Conservation (phyloP, 2,113 vertebrate species). For the Brachyhypopomus occidentalis region DNA sequence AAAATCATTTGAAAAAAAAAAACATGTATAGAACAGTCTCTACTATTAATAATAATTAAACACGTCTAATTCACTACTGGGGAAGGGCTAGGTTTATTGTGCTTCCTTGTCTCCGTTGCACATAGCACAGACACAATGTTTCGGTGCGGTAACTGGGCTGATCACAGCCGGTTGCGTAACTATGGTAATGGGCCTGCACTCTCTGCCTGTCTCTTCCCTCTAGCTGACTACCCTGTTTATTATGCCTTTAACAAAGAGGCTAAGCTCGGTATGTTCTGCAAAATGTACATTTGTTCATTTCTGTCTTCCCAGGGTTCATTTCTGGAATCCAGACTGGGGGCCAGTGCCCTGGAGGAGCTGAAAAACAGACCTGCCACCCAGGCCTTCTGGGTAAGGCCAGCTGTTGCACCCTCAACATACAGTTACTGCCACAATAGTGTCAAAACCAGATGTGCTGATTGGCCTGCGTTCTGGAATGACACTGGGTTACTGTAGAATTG, state of each 20-base stretch:
- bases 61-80: no score
- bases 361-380: slow-evolving; percentile 64
- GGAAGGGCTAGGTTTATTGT: neutral
- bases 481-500: no score
- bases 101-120: slow-evolving; percentile 43
- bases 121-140: slow-evolving; percentile 32
- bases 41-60: no score
- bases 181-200: slow-evolving; percentile 58
- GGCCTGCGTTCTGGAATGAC: no score
- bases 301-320: slow-evolving; percentile 28
- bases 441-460: neutral
- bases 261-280: neutral
- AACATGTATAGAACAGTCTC: no score
- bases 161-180: slow-evolving; percentile 59
- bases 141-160: slow-evolving; percentile 58
- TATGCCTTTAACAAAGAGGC: neutral
- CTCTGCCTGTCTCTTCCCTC: slow-evolving; percentile 61
- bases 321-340: slow-evolving; percentile 40
- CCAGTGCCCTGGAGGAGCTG: slow-evolving; percentile 50
- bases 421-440: slow-evolving; percentile 47
- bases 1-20: no score
- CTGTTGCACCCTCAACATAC: slow-evolving; percentile 52
- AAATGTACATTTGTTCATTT: neutral
- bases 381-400: slow-evolving; percentile 71
- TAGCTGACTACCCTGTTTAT: slow-evolving; percentile 34